Base-by-base conservation (phyloP, 2,888 invertebrate genomes). In the Cancer borealis region DNA sequence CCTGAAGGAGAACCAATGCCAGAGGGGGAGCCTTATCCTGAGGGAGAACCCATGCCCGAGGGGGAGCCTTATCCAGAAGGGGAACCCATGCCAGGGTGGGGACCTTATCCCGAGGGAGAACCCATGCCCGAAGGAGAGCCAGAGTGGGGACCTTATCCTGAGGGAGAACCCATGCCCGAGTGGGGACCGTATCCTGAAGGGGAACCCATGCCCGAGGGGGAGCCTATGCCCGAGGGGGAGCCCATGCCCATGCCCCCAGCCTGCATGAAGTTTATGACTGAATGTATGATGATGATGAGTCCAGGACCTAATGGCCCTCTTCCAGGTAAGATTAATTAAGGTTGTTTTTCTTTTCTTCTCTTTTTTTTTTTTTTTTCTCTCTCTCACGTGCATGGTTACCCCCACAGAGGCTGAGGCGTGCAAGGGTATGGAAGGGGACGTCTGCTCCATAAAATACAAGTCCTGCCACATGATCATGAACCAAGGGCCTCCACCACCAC, bases 221-320 rank as follows among this genome's bases (percentile, higher is more conserved):
- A n/a, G 14, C 39, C 84, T 2, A 84, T 84, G 84, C 84, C 73
- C 8, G 66, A 73, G n/a, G 66, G 66, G 26, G 73, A 73, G 8
- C 73, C 26, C 73, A 73, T 73, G 84, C 84, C 84, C 39, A 84
- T 84, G 84, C 84, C 84, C 10, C 84, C 84, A 30, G 84, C 84
- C 14, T 84, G 84, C 17, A 84, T 21, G 84, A 17, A 84, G 39
- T 84, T 84, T 39, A 84, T 84, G 84, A 84, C 12, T 14, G 84
- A 84, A 39, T 84, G 84, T 30, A 84, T 39, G 84, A 84, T 39
- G 39, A 2, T 84, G 84, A 84, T 84, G 84, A 21, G 2, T 30
- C 84, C 84, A 14, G 84, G 84, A 12, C 39, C 84, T 3, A 8
- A 30, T 39, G 84, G 84, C 3, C 84, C 30, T 17, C 84, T 39